Conservation (phyloP, 2,888 invertebrate genomes). For the Chesias legatella region DNA sequence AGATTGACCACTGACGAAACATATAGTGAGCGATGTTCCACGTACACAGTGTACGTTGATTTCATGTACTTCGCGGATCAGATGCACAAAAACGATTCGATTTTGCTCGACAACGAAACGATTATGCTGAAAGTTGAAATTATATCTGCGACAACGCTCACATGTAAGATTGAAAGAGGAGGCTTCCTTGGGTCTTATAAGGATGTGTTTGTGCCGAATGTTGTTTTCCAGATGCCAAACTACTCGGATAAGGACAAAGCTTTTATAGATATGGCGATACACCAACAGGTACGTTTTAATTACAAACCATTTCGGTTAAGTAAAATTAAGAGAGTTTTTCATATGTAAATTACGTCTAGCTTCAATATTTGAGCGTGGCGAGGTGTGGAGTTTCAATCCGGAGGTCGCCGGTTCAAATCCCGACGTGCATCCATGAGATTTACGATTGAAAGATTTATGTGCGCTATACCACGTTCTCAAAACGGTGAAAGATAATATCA, state of each 20-base stretch:
- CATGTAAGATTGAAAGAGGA: slow-evolving; percentile 64
- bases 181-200: slow-evolving; percentile 62
- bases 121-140: slow-evolving; percentile 86
- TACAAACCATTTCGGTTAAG: too few relatives aligned
- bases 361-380: too few relatives aligned
- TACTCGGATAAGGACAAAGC: slow-evolving; percentile 58
- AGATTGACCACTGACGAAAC: slow-evolving; percentile 78
- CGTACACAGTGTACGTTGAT: slow-evolving; percentile 78
- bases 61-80: slow-evolving; percentile 73
- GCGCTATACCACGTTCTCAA: too few relatives aligned
- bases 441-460: too few relatives aligned
- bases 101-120: slow-evolving; percentile 84
- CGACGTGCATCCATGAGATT: too few relatives aligned
- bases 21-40: slow-evolving; percentile 77
- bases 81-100: slow-evolving; percentile 67
- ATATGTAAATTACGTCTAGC: too few relatives aligned
- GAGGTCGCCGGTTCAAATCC: too few relatives aligned
- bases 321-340: too few relatives aligned
- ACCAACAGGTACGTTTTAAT: slow-evolving; percentile 59
- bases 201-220: slow-evolving; percentile 66
- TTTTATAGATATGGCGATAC: slow-evolving; percentile 57
- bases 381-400: too few relatives aligned
- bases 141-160: slow-evolving; percentile 61
- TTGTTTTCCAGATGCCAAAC: slow-evolving; percentile 59
- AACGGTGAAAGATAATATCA: too few relatives aligned